Conservation (phyloP, 1,140 invertebrate genomes). For the Euura saliciscinereae region DNA sequence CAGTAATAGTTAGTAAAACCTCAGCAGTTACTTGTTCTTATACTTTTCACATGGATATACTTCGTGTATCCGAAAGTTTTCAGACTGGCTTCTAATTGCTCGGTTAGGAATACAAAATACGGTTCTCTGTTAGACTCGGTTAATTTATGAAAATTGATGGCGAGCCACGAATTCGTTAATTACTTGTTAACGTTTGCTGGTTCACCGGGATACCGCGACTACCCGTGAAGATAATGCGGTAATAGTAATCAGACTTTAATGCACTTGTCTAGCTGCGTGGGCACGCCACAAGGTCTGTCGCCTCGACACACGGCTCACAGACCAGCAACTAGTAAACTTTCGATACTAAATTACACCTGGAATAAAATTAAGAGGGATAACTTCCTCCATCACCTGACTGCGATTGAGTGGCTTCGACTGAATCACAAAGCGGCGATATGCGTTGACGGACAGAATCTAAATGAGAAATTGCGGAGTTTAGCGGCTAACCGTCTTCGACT, state of each 20-base stretch:
- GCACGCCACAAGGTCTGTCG: constrained; percentile 2
- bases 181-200: background rate
- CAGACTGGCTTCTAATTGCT: background rate
- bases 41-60: too few relatives aligned
- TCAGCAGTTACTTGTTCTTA: too few relatives aligned
- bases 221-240: background rate
- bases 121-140: background rate
- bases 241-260: background rate
- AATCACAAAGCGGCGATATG: background rate
- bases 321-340: background rate
- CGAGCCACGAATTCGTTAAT: background rate
- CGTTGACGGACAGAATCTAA: background rate
- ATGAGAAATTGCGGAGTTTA: background rate
- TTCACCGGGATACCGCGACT: background rate
- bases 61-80: background rate
- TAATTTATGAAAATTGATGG: constrained; percentile 2
- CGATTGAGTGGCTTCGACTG: background rate
- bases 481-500: background rate
- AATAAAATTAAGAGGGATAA: constrained; percentile 6
- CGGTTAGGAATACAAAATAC: background rate
- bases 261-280: constrained; percentile 1
- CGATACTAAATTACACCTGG: background rate
- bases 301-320: background rate
- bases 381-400: background rate
- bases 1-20: too few relatives aligned